Evolutionary conservation across 1,140 invertebrate species (phyloP), one percentile per base, ranked within the genome.

Genomic region (Batillaria attramentaria): DNA sequence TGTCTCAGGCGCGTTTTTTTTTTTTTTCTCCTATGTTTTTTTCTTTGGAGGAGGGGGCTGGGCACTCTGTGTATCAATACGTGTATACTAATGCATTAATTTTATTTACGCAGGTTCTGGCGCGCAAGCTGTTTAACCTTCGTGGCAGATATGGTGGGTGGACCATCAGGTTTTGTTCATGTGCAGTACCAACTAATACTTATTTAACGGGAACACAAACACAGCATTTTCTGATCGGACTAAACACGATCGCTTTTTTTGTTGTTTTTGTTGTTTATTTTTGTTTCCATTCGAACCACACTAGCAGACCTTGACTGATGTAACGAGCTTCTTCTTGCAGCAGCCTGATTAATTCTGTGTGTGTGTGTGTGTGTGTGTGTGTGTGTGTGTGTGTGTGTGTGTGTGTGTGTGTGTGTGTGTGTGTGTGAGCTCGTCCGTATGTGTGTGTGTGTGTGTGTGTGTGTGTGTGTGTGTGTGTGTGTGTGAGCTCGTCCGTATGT

Each of bases 121-220:
- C 74, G 6, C 60, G 79, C 54, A 76, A 77, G 41, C 37, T 80
- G 46, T 31, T 65, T 8, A 66, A 37, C 37, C 35, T 78, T 16
- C 76, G 62, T 20, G n/a, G 62, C 6, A 75, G 68, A 46, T 81
- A 81, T 46, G 77, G 79, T 80, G n/a, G 46, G 65, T 46, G 31
- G 6, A n/a, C n/a, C n/a, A n/a, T n/a, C n/a, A n/a, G n/a, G n/a
- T n/a, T n/a, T n/a, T n/a, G n/a, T n/a, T n/a, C n/a, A n/a, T n/a
- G n/a, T n/a, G n/a, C n/a, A n/a, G n/a, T n/a, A n/a, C n/a, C n/a
- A n/a, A n/a, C n/a, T n/a, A n/a, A n/a, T n/a, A n/a, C n/a, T n/a
- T n/a, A n/a, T n/a, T n/a, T n/a, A n/a, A n/a, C n/a, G n/a, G n/a
- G n/a, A n/a, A n/a, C n/a, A n/a, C n/a, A n/a, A n/a, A n/a, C n/a